Evolutionary conservation across 1,140 invertebrate genomes (phyloP).

Genomic region (Ridgeia piscesae): DNA sequence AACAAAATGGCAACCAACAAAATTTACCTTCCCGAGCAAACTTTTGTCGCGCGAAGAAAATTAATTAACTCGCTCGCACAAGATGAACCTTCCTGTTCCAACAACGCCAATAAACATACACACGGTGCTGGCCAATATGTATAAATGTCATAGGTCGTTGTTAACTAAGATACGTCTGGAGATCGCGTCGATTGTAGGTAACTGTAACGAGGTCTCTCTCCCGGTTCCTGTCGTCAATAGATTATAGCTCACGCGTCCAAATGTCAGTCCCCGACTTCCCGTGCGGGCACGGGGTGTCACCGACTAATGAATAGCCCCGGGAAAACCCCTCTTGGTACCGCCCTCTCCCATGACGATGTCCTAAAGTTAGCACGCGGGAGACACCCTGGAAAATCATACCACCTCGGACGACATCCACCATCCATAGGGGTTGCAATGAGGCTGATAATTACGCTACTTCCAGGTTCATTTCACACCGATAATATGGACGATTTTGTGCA

Average conservation of each 20-base stretch:
- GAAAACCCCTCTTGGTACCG: not conserved
- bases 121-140: too few relatives aligned
- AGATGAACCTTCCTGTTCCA: too few relatives aligned
- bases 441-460: not conserved
- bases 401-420: not conserved
- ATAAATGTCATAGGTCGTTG: too few relatives aligned
- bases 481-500: not conserved
- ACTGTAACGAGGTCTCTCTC: too few relatives aligned
- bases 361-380: not conserved
- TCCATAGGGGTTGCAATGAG: not conserved
- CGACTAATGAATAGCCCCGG: not conserved
- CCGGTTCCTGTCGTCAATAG: too few relatives aligned
- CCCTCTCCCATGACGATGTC: not conserved
- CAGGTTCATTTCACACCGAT: not conserved
- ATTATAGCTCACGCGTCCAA: not conserved
- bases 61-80: too few relatives aligned
- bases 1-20: too few relatives aligned
- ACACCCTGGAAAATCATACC: not conserved
- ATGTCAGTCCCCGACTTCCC: not conserved
- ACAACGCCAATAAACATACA: too few relatives aligned
- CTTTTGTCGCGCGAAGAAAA: too few relatives aligned
- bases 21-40: too few relatives aligned
- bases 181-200: too few relatives aligned
- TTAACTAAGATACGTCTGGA: too few relatives aligned
- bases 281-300: not conserved